These are phyloP conservation scores for Orchestia grillus DNA, from an alignment of 1,140 invertebrate genomes.

Conservation along the genomic window DNA sequence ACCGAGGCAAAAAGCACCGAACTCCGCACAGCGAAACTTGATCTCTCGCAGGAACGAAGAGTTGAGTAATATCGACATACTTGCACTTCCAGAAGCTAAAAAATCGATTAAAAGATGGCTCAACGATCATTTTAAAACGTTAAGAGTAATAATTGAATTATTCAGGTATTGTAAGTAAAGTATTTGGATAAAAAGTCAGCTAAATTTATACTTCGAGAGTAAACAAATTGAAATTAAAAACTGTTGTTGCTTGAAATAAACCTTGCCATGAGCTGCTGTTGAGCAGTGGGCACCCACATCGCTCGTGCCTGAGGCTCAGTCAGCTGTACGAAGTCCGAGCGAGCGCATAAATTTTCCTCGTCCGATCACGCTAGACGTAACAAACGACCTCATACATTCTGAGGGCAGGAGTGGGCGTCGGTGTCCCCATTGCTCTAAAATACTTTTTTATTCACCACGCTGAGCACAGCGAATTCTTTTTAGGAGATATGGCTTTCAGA, in stretches of 20 bases:
- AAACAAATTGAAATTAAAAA: background rate
- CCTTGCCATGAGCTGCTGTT: background rate
- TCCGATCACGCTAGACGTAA: background rate
- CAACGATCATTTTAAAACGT: background rate
- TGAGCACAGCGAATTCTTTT: background rate
- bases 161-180: background rate
- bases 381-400: background rate
- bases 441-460: background rate
- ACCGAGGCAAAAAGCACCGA: too few relatives aligned
- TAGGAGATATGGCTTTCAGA: background rate
- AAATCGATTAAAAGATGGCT: background rate
- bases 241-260: background rate
- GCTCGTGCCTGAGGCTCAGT: background rate
- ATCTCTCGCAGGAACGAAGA: too few relatives aligned
- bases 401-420: background rate
- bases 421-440: background rate
- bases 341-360: background rate
- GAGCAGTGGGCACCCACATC: background rate
- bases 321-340: background rate
- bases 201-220: background rate
- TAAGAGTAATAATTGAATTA: background rate
- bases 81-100: too few relatives aligned
- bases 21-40: too few relatives aligned
- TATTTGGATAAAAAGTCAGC: background rate
- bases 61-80: too few relatives aligned